A percentile compares a stretch with the other conserved stretches of the same genome.
Evolutionary conservation across 2,888 invertebrate genomes (phyloP).

Genomic region (Trachelus troglodyta): DNA sequence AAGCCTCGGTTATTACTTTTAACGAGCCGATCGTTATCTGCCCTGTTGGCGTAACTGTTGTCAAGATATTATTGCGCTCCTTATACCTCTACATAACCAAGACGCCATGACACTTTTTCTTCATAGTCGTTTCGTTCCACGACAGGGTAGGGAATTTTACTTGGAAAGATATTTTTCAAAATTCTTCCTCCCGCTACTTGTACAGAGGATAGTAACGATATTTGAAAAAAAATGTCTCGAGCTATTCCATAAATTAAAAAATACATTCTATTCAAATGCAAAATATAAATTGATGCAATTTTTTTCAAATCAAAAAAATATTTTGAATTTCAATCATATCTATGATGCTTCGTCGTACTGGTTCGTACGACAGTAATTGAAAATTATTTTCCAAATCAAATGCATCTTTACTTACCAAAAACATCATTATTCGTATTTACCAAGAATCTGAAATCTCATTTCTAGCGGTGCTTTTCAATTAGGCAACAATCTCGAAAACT

Average conservation of each 20-base stretch:
- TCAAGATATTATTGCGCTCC: constrained; percentile 1
- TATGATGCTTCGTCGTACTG: not conserved
- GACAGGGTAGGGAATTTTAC: not conserved
- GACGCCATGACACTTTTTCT: not conserved
- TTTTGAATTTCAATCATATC: no score
- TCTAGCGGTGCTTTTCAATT: not conserved
- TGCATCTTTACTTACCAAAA: not conserved
- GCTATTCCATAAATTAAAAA: no score
- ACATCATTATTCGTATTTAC: not conserved
- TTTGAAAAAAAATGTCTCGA: no score
- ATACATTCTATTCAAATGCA: no score
- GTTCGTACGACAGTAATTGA: not conserved
- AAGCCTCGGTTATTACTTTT: constrained; percentile 28
- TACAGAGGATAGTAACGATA: not conserved
- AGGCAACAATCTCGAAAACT: not conserved
- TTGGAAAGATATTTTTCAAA: not conserved
- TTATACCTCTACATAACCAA: not conserved
- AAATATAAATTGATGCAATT: no score
- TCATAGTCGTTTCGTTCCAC: not conserved
- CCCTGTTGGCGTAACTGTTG: not conserved
- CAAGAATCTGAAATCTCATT: not conserved
- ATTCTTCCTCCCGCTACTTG: not conserved
- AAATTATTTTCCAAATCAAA: not conserved
- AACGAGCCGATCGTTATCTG: constrained; percentile 26
- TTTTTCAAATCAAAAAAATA: no score